Conservation (phyloP, 2,113 vertebrate species). For the Labeo catla region DNA sequence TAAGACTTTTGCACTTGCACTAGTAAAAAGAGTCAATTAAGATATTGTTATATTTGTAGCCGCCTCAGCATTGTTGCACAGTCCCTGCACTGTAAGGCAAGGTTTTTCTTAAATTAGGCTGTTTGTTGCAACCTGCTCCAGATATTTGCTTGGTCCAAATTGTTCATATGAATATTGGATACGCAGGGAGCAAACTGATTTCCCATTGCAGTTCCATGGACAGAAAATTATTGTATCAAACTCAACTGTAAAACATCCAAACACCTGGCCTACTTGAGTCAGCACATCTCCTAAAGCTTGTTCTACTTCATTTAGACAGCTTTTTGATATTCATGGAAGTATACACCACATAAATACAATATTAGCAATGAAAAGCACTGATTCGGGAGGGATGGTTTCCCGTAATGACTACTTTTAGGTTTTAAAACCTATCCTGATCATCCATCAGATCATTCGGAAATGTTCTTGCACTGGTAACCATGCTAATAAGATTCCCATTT, state of each 20-base stretch:
- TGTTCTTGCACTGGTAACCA: neutral
- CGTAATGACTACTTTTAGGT: neutral
- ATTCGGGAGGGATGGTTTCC: neutral
- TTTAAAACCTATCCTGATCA: constrained; percentile 1
- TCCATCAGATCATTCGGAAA: neutral
- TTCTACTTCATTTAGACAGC: neutral
- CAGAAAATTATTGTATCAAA: neutral
- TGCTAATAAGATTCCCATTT: neutral
- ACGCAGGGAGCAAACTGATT: neutral
- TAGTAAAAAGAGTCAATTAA: neutral
- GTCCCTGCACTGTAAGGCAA: neutral
- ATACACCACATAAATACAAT: neutral
- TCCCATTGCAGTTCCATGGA: neutral
- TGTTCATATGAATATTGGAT: neutral
- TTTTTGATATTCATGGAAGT: neutral
- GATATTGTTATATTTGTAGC: neutral
- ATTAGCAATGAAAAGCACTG: neutral
- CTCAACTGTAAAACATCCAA: neutral
- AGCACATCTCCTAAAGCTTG: neutral
- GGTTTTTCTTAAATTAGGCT: neutral
- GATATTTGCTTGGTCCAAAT: neutral
- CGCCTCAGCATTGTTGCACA: neutral
- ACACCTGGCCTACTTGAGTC: neutral
- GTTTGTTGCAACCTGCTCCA: neutral
- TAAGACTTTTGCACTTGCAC: neutral